Evolutionary conservation across 2,888 invertebrate species (phyloP), one percentile per base, ranked within the genome.

Genomic region (Zygogramma bicolorata): DNA sequence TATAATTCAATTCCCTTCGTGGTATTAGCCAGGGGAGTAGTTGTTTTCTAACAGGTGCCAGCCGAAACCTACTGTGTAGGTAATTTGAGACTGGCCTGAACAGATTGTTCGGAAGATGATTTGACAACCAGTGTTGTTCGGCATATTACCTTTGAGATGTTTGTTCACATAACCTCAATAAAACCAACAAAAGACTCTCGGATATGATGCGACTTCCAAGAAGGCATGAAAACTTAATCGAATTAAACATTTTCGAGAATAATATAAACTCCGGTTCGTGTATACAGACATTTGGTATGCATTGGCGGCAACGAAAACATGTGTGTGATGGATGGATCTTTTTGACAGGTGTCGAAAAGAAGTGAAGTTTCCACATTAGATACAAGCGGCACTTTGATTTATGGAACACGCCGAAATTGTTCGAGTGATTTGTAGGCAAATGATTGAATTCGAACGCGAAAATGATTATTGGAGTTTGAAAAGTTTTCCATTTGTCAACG

Each of bases 281-380:
- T 73, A 74, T 77, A 74, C 49, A 68, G 67, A 69, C 73, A 80
- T 81, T 80, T 77, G 78, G 79, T 82, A 81, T 81, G 81, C 81
- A 82, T 81, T 78, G 81, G 76, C 70, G 78, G 72, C 74, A 75
- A 22, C 42, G 58, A 70, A 78, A 78, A 76, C 77, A 78, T 71
- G 76, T 74, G 71, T 71, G 75, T 81, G 82, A 82, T 81, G 75
- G 80, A 82, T 82, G 80, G 79, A 77, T 79, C 71, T 69, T 76
- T 74, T 74, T 82, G 82, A 81, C 82, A 81, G 81, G 79, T 81
- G 82, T 81, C 80, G 82, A 82, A 81, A 77, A 78, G 77, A 77
- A 80, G 79, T 82, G 79, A 79, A 82, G 81, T 82, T 82, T 81
- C 70, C 80, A 76, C 81, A 81, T 82, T 80, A 81, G 81, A 81